Evolutionary conservation across 2,888 invertebrate genomes (phyloP).

Genomic region (Cartodere bifasciata): DNA sequence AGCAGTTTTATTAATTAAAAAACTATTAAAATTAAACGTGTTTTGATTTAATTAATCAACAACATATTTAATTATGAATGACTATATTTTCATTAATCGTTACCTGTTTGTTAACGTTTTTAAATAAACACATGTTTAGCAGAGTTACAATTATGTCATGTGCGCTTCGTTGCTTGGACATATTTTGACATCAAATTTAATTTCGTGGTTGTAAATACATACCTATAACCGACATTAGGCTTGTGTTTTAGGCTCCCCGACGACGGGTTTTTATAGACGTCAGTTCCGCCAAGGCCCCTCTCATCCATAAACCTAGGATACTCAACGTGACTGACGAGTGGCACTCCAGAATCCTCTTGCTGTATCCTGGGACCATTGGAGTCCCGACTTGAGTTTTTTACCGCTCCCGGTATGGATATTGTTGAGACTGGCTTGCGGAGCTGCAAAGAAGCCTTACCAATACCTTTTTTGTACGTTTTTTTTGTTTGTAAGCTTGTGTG

Average conservation of each 20-base stretch:
- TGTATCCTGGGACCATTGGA: slow-evolving; percentile 37
- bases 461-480: neutral
- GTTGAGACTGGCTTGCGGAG: slow-evolving; percentile 96
- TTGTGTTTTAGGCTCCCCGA: slow-evolving; percentile 64
- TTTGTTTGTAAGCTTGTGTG: neutral
- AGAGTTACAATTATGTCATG: too few species aligned
- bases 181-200: too few species aligned
- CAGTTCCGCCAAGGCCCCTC: slow-evolving; percentile 61
- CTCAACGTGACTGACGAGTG: slow-evolving; percentile 82
- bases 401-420: slow-evolving; percentile 90
- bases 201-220: too few species aligned
- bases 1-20: too few species aligned
- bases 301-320: slow-evolving; percentile 86
- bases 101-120: too few species aligned
- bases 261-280: slow-evolving; percentile 56
- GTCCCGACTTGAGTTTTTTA: slow-evolving; percentile 51
- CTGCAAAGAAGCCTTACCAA: slow-evolving; percentile 43
- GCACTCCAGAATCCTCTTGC: slow-evolving; percentile 74
- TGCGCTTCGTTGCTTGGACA: too few species aligned
- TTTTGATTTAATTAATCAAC: too few species aligned
- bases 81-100: too few species aligned
- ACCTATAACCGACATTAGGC: slow-evolving; percentile 92
- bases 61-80: too few species aligned
- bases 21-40: too few species aligned
- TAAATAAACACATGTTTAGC: too few species aligned